Conservation (phyloP, 2,888 invertebrate genomes). For the Coelinius sp. region DNA sequence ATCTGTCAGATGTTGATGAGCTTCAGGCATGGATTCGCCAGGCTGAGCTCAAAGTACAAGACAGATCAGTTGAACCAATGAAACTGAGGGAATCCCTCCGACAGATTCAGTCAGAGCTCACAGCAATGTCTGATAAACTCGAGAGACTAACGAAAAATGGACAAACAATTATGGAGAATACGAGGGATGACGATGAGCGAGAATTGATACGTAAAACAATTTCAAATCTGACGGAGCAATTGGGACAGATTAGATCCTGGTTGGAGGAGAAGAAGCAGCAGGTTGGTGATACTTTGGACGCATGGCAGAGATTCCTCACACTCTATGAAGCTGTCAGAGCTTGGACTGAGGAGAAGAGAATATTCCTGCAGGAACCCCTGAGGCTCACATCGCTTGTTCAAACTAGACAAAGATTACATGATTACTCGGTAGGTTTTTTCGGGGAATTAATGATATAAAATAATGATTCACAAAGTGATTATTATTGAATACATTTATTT, state of each 20-base stretch:
- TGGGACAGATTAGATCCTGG: slow-evolving; percentile 83
- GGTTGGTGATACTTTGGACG: slow-evolving; percentile 89
- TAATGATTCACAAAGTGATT: not conserved
- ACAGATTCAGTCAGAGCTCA: slow-evolving; percentile 83
- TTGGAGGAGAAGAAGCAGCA: slow-evolving; percentile 87
- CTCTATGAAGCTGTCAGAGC: slow-evolving; percentile 85
- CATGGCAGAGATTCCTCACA: slow-evolving; percentile 88
- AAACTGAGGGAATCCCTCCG: slow-evolving; percentile 84
- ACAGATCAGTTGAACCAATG: slow-evolving; percentile 84
- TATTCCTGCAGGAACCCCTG: slow-evolving; percentile 84
- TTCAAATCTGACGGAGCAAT: slow-evolving; percentile 82
- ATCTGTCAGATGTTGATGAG: slow-evolving; percentile 83
- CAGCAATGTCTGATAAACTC: slow-evolving; percentile 80
- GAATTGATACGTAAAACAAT: slow-evolving; percentile 83
- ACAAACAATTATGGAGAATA: slow-evolving; percentile 83
- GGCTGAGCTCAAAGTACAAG: slow-evolving; percentile 87
- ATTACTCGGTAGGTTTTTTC: slow-evolving; percentile 82
- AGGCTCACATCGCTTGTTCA: slow-evolving; percentile 84
- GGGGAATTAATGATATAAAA: not conserved
- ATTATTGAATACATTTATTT: slow-evolving; percentile 33
- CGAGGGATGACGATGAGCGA: slow-evolving; percentile 83
- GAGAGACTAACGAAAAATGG: slow-evolving; percentile 86
- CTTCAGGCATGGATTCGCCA: slow-evolving; percentile 88
- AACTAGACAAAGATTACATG: slow-evolving; percentile 87
- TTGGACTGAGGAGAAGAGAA: slow-evolving; percentile 88